Percentiles rank a stretch among this genome's conserved stretches.
Conservation (phyloP, 30 jellyfish, hydroid and myxozoan species). For the Hydra vulgaris region DNA sequence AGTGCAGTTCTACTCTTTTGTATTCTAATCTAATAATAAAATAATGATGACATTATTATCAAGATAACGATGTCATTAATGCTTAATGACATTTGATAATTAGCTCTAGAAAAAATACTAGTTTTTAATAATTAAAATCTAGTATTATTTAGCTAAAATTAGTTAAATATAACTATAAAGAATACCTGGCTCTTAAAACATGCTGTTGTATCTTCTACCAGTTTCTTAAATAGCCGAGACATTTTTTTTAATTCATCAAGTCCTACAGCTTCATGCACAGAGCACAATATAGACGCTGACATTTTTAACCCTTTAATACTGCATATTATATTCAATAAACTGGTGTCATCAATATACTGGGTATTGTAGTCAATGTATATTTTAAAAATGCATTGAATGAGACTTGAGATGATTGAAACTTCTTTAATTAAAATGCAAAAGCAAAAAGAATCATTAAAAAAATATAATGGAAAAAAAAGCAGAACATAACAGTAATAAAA, state of each 20-base stretch:
- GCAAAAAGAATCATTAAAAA: neutral
- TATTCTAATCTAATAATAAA: no score
- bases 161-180: neutral
- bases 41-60: no score
- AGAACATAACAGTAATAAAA: neutral
- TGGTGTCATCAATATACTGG: slow-evolving; percentile 1
- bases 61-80: no score
- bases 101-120: neutral
- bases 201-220: neutral
- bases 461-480: neutral
- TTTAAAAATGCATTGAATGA: slow-evolving; percentile 11
- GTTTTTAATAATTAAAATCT: no score
- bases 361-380: slow-evolving; percentile 16
- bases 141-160: neutral
- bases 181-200: neutral
- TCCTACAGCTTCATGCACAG: slow-evolving; percentile 34
- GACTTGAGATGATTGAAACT: slow-evolving; percentile 15
- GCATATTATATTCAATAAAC: slow-evolving; percentile 10
- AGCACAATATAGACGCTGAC: slow-evolving; percentile 22
- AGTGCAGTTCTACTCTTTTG: no score
- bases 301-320: slow-evolving; percentile 11
- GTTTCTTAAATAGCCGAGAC: slow-evolving; percentile 8
- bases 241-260: slow-evolving; percentile 21
- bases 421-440: neutral
- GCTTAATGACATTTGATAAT: no score